Percentiles rank a stretch among this genome's conserved stretches.
Evolutionary conservation across 2,888 invertebrate genomes (phyloP).

Genomic region (Ophion slaviceki): DNA sequence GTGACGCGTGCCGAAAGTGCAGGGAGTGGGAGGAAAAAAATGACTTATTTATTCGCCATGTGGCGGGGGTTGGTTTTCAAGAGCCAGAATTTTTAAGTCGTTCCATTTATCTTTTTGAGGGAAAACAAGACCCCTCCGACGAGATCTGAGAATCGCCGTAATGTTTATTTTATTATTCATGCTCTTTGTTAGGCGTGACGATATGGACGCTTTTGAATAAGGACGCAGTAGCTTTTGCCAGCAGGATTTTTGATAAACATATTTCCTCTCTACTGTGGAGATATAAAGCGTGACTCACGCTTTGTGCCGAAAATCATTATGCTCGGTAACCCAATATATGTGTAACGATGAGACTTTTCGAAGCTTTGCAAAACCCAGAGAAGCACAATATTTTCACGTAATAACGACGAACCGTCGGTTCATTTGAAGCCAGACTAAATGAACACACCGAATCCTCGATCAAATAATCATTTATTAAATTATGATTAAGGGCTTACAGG

Average conservation of each 20-base stretch:
- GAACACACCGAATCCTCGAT: background rate
- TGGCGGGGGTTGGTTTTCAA: constrained; percentile 11
- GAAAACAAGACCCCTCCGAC: constrained; percentile 14
- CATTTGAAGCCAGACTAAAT: constrained; percentile 2
- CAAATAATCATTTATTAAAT: constrained; percentile 37
- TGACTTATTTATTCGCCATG: constrained; percentile 47
- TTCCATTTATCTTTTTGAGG: constrained; percentile 15
- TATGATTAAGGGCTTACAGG: background rate
- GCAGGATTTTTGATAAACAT: constrained; percentile 47
- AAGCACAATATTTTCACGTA: constrained; percentile 10
- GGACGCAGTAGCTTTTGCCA: background rate
- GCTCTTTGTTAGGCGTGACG: constrained; percentile 47
- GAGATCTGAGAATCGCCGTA: constrained; percentile 33
- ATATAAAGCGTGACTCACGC: background rate
- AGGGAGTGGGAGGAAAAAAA: constrained; percentile 20
- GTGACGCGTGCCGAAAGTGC: background rate
- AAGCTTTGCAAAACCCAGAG: constrained; percentile 13
- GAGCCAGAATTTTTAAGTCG: constrained; percentile 33
- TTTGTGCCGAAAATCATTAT: constrained; percentile 29
- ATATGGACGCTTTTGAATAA: constrained; percentile 28
- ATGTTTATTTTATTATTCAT: constrained; percentile 58
- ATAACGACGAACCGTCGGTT: constrained; percentile 17
- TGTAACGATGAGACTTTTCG: background rate
- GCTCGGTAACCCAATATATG: background rate
- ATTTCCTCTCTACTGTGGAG: background rate